Percentiles rank a stretch among this genome's conserved stretches.
Evolutionary conservation across 2,113 vertebrate species (phyloP).

Genomic region (Hirundichthys speculiger): DNA sequence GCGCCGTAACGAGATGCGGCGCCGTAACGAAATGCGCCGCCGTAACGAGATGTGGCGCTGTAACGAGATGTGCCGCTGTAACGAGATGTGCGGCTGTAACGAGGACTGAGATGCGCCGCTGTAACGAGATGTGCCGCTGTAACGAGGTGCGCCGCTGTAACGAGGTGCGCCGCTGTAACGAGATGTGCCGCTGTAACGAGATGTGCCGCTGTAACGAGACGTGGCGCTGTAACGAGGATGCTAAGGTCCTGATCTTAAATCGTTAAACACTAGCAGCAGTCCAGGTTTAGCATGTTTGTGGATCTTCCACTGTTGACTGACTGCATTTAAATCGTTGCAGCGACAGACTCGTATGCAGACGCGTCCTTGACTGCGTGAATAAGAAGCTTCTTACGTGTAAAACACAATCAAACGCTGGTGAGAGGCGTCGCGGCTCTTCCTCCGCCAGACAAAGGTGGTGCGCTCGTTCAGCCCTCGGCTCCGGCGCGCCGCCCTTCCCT

Average conservation of each 20-base stretch:
- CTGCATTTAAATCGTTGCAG: neutral
- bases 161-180: no score
- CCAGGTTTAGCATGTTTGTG: neutral
- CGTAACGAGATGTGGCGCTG: no score
- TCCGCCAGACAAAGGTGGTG: slow-evolving; percentile 67
- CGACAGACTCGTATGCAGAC: no score
- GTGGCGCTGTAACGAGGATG: neutral
- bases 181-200: no score
- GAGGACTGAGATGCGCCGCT: slow-evolving; percentile 15
- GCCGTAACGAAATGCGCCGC: no score
- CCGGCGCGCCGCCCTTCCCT: slow-evolving; percentile 23
- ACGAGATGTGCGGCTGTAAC: no score
- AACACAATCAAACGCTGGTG: slow-evolving; percentile 1
- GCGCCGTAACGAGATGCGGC: no score
- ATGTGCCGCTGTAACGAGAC: no score
- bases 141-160: no score
- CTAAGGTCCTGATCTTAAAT: neutral
- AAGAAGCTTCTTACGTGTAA: neutral
- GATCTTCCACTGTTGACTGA: neutral
- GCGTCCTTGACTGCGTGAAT: neutral
- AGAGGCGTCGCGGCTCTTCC: slow-evolving; percentile 44
- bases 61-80: no score
- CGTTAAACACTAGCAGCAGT: slow-evolving; percentile 9
- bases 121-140: no score
- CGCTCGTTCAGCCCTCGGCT: slow-evolving; percentile 54